These are phyloP conservation scores for Stichodactyla mertensii DNA, from an alignment of 64 coral and sea anemone species.

Conservation along the genomic window DNA sequence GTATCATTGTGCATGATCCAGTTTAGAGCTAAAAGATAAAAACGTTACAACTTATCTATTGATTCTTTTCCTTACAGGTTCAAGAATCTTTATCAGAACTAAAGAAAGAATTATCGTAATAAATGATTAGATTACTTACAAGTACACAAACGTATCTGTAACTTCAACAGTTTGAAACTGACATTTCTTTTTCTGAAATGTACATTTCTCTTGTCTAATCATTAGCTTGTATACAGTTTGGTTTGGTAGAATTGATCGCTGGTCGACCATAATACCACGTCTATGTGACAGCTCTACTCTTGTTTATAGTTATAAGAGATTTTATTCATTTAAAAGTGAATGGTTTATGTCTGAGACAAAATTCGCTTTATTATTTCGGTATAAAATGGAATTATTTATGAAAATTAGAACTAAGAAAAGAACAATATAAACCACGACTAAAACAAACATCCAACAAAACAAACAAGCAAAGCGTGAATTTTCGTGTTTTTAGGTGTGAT, in stretches of 20 bases:
- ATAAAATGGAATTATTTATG: not conserved
- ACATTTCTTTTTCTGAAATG: not conserved
- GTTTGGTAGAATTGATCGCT: not conserved
- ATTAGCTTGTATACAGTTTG: not conserved
- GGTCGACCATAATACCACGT: not conserved
- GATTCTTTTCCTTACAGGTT: not conserved
- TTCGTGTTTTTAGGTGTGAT: too few species aligned
- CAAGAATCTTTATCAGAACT: conserved; percentile 13
- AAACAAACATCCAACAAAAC: too few species aligned
- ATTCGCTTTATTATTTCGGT: not conserved
- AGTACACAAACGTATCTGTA: not conserved
- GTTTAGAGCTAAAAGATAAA: not conserved
- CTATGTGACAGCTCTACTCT: not conserved
- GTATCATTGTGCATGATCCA: not conserved
- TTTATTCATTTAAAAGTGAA: not conserved
- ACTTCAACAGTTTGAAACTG: not conserved
- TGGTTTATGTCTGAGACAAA: not conserved
- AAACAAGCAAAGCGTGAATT: too few species aligned
- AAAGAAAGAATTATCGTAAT: not conserved
- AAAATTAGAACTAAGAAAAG: not conserved
- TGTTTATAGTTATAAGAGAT: not conserved
- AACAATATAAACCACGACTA: too few species aligned
- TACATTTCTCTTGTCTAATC: not conserved
- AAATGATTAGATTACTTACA: not conserved
- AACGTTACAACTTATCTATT: not conserved